phyloP scores from a whole-genome alignment of 2,888 invertebrate species.

The Tanytarsus gracilentus region DNA sequence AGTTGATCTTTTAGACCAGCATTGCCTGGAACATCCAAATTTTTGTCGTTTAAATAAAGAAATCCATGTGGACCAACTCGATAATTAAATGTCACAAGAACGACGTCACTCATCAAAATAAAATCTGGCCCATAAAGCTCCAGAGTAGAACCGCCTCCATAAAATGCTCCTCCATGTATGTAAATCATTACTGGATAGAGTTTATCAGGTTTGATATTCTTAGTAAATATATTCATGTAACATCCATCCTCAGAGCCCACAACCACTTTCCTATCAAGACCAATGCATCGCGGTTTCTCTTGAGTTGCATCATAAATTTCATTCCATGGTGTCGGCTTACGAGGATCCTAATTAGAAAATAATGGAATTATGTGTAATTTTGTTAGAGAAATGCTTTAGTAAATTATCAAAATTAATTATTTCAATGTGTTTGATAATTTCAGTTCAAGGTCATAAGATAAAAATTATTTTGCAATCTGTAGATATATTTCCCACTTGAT shows the following conservation, averaged over 20 bases:
- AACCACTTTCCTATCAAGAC: neutral
- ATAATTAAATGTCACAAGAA: constrained; percentile 25
- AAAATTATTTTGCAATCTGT: no score
- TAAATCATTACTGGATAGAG: constrained; percentile 23
- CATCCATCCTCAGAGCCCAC: constrained; percentile 23
- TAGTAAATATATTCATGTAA: constrained; percentile 18
- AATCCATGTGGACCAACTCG: constrained; percentile 36
- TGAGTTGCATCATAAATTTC: constrained; percentile 3
- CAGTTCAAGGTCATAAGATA: no score
- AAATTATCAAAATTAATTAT: no score
- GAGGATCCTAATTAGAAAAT: constrained; percentile 6
- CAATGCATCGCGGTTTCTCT: constrained; percentile 3
- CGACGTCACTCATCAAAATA: constrained; percentile 15
- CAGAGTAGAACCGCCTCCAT: neutral
- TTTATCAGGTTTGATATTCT: neutral
- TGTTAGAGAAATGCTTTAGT: no score
- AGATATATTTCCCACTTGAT: no score
- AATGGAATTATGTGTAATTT: no score
- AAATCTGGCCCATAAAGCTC: constrained; percentile 17
- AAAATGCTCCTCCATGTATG: constrained; percentile 19
- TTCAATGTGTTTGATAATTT: no score
- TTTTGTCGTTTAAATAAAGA: constrained; percentile 43
- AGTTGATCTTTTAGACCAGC: constrained; percentile 48
- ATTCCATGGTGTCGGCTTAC: neutral
- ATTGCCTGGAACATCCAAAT: constrained; percentile 46